Conservation (phyloP, 1,140 invertebrate genomes). For the Ooceraea biroi region DNA sequence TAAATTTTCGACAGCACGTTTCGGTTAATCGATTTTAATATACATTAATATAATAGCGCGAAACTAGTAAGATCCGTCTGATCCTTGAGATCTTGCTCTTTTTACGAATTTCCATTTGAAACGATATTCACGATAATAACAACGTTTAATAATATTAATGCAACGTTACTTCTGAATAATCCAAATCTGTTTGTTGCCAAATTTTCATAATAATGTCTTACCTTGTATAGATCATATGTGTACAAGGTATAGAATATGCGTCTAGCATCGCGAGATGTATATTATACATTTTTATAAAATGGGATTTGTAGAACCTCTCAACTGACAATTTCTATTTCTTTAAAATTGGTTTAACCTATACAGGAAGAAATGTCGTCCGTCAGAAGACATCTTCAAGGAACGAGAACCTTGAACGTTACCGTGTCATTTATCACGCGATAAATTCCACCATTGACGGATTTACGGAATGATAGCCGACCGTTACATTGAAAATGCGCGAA, state of each 20-base stretch:
- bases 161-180: no score
- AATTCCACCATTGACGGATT: constrained; percentile 10
- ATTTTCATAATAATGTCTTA: no score
- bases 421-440: constrained; percentile 31
- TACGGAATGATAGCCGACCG: neutral
- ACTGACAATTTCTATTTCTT: constrained; percentile 13
- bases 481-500: neutral
- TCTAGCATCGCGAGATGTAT: neutral
- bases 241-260: neutral
- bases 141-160: constrained; percentile 8
- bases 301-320: neutral
- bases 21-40: constrained; percentile 11
- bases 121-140: neutral
- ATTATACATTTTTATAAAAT: neutral
- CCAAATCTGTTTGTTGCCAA: no score
- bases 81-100: neutral
- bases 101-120: neutral
- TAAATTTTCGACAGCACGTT: neutral
- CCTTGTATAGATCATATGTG: no score
- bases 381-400: neutral
- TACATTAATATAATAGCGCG: neutral
- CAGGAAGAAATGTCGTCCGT: constrained; percentile 5
- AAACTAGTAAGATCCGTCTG: neutral
- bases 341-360: no score
- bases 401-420: neutral